These are phyloP conservation scores for Phylloscopus whistleri DNA, from an alignment of 2,113 vertebrate species.

Conservation along the genomic window DNA sequence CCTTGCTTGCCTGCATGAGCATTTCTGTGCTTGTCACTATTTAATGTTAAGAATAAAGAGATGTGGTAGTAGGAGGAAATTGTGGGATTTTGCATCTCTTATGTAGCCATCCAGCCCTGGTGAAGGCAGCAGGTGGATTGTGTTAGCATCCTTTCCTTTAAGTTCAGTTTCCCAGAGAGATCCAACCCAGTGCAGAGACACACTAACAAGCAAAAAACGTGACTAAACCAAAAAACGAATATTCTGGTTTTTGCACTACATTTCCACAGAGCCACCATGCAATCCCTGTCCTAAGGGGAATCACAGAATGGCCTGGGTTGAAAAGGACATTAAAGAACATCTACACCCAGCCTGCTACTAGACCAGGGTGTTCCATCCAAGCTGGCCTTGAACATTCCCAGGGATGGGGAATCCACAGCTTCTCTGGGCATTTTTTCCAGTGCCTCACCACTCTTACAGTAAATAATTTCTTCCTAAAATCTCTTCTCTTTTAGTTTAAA, in stretches of 20 bases:
- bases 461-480: not conserved
- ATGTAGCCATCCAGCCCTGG: not conserved
- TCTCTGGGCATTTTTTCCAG: not conserved
- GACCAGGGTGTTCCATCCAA: not conserved
- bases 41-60: not conserved
- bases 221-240: not conserved
- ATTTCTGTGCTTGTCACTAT: not conserved
- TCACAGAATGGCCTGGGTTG: not conserved
- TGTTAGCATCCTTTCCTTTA: not conserved
- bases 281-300: not conserved
- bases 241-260: not conserved
- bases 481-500: not conserved
- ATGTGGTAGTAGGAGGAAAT: not conserved
- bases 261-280: not conserved
- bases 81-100: not conserved
- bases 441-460: not conserved
- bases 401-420: not conserved
- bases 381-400: not conserved
- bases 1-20: fast-evolving
- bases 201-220: not conserved
- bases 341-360: not conserved
- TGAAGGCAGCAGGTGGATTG: not conserved
- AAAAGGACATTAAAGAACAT: not conserved
- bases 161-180: not conserved
- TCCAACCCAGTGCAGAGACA: not conserved